phyloP scores from a whole-genome alignment of 30 jellyfish, hydroid and myxozoan species.

The Aurelia sp. region DNA sequence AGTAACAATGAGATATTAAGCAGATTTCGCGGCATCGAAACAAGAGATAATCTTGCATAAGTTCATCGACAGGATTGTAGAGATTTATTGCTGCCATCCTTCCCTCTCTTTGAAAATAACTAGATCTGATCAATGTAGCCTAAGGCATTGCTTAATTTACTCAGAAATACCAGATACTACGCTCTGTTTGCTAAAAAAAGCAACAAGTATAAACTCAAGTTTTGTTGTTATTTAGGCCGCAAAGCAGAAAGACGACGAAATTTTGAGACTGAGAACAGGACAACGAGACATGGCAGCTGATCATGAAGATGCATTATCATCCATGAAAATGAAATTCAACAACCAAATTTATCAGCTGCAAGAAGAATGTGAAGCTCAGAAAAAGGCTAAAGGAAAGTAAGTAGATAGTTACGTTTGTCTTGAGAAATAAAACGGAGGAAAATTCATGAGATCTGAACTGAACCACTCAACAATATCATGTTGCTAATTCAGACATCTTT shows the following conservation, averaged over 20 bases:
- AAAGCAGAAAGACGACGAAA: slow-evolving; percentile 64
- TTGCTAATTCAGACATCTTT: too few species aligned
- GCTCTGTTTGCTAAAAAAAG: background rate
- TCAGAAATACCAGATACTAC: background rate
- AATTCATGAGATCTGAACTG: too few species aligned
- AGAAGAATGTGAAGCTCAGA: slow-evolving; percentile 63
- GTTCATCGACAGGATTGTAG: too few species aligned
- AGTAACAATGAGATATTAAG: too few species aligned
- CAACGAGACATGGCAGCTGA: slow-evolving; percentile 58
- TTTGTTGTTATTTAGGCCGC: slow-evolving; percentile 27
- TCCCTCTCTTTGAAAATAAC: too few species aligned
- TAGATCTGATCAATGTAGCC: too few species aligned
- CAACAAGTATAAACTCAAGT: background rate
- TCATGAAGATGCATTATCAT: slow-evolving; percentile 55
- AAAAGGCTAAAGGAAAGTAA: slow-evolving; percentile 54
- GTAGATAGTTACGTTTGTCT: background rate
- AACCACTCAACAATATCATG: too few species aligned
- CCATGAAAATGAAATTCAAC: slow-evolving; percentile 32
- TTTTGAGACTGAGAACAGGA: slow-evolving; percentile 36
- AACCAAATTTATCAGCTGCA: slow-evolving; percentile 56
- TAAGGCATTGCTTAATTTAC: too few species aligned
- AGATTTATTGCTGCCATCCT: too few species aligned
- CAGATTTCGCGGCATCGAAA: too few species aligned
- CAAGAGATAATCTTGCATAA: too few species aligned
- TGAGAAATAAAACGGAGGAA: too few species aligned